A percentile compares a stretch with the other conserved stretches of the same genome.
Evolutionary conservation across 2,797 vertebrate species (phyloP).

Genomic region (Nyctalus aviator): DNA sequence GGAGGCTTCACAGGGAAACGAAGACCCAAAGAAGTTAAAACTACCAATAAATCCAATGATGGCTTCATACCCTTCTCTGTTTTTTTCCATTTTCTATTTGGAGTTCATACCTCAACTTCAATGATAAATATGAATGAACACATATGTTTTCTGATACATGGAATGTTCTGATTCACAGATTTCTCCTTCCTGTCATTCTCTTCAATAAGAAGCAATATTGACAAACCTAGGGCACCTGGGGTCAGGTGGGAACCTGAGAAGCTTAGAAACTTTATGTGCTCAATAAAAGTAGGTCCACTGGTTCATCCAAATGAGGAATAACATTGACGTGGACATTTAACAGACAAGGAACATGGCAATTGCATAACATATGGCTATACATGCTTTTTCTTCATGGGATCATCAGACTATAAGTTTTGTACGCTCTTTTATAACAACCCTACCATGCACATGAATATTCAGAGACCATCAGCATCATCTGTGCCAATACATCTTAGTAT

Average conservation of each 20-base stretch:
- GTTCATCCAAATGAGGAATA: neutral
- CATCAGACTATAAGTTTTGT: neutral
- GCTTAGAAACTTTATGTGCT: neutral
- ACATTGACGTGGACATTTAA: neutral
- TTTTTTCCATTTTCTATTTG: slow-evolving; percentile 11
- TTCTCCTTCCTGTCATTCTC: slow-evolving; percentile 47
- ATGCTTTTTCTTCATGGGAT: neutral
- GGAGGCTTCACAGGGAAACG: neutral
- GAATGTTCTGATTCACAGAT: slow-evolving; percentile 32
- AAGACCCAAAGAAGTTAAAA: neutral
- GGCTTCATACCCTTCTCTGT: neutral
- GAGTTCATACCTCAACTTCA: slow-evolving; percentile 19
- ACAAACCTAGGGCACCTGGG: neutral
- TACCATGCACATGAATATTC: neutral
- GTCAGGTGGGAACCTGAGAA: neutral
- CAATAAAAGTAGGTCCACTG: neutral
- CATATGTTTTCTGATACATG: neutral
- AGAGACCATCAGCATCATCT: neutral
- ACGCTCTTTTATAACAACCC: neutral
- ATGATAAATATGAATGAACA: slow-evolving; percentile 45
- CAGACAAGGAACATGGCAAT: neutral
- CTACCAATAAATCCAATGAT: neutral
- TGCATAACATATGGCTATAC: neutral
- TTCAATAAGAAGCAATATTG: slow-evolving; percentile 19
- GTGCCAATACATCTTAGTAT: neutral